Evolutionary conservation across 2,888 invertebrate species (phyloP), one percentile per base, ranked within the genome.

Genomic region (Leucania comma): DNA sequence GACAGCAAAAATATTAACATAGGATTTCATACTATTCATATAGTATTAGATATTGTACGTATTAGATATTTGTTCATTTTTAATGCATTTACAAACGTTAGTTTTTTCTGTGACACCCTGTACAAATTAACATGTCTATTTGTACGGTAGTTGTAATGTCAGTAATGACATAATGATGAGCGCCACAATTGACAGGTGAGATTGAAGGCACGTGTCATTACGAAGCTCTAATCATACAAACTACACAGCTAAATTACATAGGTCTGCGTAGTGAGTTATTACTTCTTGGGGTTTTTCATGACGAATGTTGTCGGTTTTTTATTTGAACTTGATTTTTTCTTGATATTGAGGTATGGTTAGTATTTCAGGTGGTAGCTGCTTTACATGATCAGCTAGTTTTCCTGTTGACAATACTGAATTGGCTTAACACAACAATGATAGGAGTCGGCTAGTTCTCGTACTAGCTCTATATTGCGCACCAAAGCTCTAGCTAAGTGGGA

Each of bases 101-200:
- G 35, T 35, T 8, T 6, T 35, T 6, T 35, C 35, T 35, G 8
- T 9, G 8, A 35, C 6, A 5, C 17, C 17, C 17, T 6, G 12
- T 20, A 22, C 56, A 35, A 22, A 32, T 32, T 58, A 3, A 20
- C 22, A 29, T 14, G 17, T 35, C 48, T 62, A 26, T 35, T 3
- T 26, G 32, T 32, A 42, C 42, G 17, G 9, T 22, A 42, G 14
- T 32, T 50, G 46, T 51, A 10, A 64, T 75, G 51, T 58, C 35
- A 66, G 46, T 72, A 72, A 75, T 66, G 57, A 72, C 35, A 22
- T 58, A 12, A 46, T 72, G 46, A 53, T 38, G 26, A n/a, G 9
- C 8, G 1, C 3, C 5, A 26, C 12, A 20, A 26, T 8, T 14
- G 46, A 29, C 58, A 48, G 29, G n/a, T 42, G 8, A 4, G 17